Percentiles rank a stretch among this genome's conserved stretches.
Evolutionary conservation across 2,888 invertebrate genomes (phyloP).

Genomic region (Nomada flava): DNA sequence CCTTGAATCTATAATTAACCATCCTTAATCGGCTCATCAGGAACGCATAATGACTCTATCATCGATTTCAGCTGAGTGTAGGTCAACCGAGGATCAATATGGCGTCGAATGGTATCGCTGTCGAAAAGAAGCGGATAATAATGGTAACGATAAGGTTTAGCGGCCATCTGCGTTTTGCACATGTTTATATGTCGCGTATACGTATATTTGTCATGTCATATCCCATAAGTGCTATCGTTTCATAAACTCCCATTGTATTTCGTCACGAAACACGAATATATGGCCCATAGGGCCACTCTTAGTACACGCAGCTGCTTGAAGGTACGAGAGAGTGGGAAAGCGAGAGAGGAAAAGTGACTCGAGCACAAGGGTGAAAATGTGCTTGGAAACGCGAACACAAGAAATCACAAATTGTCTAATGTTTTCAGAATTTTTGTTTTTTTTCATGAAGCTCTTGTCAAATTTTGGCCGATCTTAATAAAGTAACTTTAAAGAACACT

Average conservation of each 20-base stretch:
- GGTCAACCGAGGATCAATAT: constrained; percentile 27
- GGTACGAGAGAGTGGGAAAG: constrained; percentile 59
- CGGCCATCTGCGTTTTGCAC: constrained; percentile 77
- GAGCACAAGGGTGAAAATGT: constrained; percentile 54
- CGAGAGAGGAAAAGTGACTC: constrained; percentile 55
- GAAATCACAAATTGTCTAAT: constrained; percentile 36
- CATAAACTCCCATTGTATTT: constrained; percentile 59
- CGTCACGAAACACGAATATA: constrained; percentile 12
- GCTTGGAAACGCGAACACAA: constrained; percentile 19
- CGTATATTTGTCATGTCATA: constrained; percentile 57
- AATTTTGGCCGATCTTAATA: not conserved
- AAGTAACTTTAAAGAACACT: not conserved
- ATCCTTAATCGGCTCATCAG: not conserved
- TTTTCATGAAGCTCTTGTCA: not conserved
- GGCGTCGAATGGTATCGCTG: constrained; percentile 10
- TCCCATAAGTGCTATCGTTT: constrained; percentile 69
- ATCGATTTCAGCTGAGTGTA: not conserved
- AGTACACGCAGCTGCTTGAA: constrained; percentile 69
- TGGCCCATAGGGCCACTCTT: constrained; percentile 30
- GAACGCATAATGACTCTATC: not conserved
- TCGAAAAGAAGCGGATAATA: constrained; percentile 36
- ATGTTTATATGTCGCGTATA: constrained; percentile 74
- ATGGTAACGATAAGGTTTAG: constrained; percentile 74
- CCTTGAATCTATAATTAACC: constrained; percentile 26
- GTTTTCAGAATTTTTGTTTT: not conserved